Conservation (phyloP, 2,888 invertebrate species). For the Orchesella flavescens region DNA sequence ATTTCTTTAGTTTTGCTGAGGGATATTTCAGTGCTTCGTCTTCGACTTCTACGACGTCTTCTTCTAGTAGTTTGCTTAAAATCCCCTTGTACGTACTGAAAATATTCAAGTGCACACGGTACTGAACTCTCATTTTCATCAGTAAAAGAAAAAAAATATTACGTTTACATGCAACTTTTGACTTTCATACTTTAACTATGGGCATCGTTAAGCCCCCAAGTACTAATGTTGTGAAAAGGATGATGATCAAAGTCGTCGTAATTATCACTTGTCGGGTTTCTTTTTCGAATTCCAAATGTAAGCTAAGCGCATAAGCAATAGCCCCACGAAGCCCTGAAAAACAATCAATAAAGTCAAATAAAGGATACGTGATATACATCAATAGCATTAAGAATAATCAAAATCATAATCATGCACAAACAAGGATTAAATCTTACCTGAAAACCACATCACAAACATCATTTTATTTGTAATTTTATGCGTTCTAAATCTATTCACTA, state of each 20-base stretch:
- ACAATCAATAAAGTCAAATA: not conserved
- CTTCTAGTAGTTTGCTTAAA: slow-evolving; percentile 73
- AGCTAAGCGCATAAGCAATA: slow-evolving; percentile 96
- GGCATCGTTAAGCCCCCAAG: slow-evolving; percentile 99
- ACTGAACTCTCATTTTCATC: too few relatives aligned
- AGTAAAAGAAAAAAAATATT: too few relatives aligned
- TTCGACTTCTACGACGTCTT: slow-evolving; percentile 75
- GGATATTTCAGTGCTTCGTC: slow-evolving; percentile 86
- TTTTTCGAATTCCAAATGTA: slow-evolving; percentile 94
- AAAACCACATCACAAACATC: slow-evolving; percentile 99
- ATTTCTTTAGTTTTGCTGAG: slow-evolving; percentile 98
- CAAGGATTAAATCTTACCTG: slow-evolving; percentile 38
- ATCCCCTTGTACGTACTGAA: slow-evolving; percentile 84
- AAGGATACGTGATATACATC: too few relatives aligned
- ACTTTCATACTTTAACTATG: slow-evolving; percentile 82
- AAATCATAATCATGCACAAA: not conserved
- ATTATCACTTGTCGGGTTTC: slow-evolving; percentile 97
- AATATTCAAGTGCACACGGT: slow-evolving; percentile 26
- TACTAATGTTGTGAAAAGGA: slow-evolving; percentile 94
- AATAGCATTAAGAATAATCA: too few relatives aligned
- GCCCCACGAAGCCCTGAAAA: slow-evolving; percentile 84
- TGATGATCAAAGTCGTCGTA: slow-evolving; percentile 97
- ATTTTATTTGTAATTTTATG: slow-evolving; percentile 98
- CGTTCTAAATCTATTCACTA: slow-evolving; percentile 96
- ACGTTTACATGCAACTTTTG: too few relatives aligned